Conservation (phyloP, 2,888 invertebrate genomes). For the Archips crataeganus region DNA sequence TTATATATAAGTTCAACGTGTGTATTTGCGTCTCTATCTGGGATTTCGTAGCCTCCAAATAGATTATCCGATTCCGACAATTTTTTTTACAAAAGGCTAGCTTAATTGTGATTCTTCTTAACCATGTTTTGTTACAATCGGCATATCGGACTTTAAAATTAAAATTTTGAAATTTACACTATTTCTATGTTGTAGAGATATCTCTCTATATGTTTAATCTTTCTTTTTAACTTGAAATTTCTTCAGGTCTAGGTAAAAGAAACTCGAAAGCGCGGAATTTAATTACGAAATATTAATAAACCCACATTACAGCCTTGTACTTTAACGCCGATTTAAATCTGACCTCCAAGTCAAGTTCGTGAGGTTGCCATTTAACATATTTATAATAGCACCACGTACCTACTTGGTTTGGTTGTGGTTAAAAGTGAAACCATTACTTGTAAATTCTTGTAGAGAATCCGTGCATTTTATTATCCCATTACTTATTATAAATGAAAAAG, state of each 20-base stretch:
- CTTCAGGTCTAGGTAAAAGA: not conserved
- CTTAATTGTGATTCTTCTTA: too few relatives aligned
- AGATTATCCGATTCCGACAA: too few relatives aligned
- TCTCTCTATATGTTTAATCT: not conserved
- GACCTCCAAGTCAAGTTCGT: conserved; percentile 28
- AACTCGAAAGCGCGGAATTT: not conserved
- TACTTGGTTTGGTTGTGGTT: not conserved
- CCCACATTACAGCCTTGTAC: conserved; percentile 21
- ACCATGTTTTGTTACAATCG: too few relatives aligned
- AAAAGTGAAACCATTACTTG: conserved; percentile 6
- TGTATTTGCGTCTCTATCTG: too few relatives aligned
- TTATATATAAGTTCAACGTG: too few relatives aligned
- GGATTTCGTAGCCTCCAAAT: too few relatives aligned
- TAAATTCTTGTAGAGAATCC: not conserved
- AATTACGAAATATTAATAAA: conserved; percentile 7
- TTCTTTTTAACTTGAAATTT: not conserved
- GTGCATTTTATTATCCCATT: too few relatives aligned
- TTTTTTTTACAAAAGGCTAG: too few relatives aligned
- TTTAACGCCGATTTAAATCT: conserved; percentile 21
- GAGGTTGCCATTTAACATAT: conserved; percentile 19
- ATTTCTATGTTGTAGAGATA: too few relatives aligned
- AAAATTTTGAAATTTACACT: too few relatives aligned
- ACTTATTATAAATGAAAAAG: too few relatives aligned
- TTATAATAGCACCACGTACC: not conserved
- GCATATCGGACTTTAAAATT: too few relatives aligned